These are phyloP conservation scores for Sinohyriopsis cumingii DNA, from an alignment of 2,888 invertebrate genomes.

Conservation along the genomic window DNA sequence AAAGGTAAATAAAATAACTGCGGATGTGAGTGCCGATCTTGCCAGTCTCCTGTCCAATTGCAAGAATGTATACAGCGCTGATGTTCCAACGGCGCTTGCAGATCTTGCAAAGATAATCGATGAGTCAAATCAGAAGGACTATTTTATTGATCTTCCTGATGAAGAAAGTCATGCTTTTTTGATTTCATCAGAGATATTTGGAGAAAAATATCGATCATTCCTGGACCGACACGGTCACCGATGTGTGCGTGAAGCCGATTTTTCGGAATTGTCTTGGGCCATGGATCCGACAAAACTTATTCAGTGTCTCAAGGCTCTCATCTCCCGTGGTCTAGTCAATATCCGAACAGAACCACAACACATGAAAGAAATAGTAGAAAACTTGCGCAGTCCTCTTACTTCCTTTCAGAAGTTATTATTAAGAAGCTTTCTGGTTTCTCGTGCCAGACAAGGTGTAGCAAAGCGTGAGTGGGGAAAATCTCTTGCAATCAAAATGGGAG, in stretches of 20 bases:
- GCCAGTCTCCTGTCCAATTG: too few relatives aligned
- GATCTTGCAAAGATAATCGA: conserved; percentile 5
- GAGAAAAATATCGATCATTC: conserved; percentile 70
- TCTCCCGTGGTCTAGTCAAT: neutral
- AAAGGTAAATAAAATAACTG: too few relatives aligned
- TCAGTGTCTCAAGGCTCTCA: conserved; percentile 69
- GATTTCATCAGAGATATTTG: too few relatives aligned
- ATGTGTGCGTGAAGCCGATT: conserved; percentile 73
- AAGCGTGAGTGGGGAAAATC: conserved; percentile 80
- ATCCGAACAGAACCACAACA: neutral
- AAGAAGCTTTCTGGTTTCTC: conserved; percentile 3
- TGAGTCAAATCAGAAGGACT: neutral
- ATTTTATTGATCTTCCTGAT: neutral
- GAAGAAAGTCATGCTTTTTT: too few relatives aligned
- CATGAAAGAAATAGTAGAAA: conserved; percentile 3
- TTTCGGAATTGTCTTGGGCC: conserved; percentile 47
- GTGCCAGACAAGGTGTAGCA: conserved; percentile 77
- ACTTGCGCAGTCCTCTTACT: conserved; percentile 1
- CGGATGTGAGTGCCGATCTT: too few relatives aligned
- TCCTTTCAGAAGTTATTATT: conserved; percentile 3
- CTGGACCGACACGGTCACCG: conserved; percentile 82
- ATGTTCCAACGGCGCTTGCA: conserved; percentile 10
- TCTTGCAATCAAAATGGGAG: conserved; percentile 70
- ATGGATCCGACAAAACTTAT: conserved; percentile 38
- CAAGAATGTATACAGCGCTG: neutral